phyloP scores from a whole-genome alignment of 2,888 invertebrate genomes.

The Phanerotoma sp. region DNA sequence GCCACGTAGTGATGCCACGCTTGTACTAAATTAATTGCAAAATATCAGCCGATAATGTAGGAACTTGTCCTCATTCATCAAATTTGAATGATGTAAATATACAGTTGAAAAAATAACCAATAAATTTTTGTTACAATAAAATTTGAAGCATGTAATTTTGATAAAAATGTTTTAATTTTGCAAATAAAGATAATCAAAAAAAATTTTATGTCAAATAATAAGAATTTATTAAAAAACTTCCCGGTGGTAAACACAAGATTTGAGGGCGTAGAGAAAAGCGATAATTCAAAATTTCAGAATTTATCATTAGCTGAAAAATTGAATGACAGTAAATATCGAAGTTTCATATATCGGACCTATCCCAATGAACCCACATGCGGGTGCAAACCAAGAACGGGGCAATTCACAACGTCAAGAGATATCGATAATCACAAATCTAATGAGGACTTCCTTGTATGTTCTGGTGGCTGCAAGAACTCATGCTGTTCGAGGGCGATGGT shows the following conservation, averaged over 20 bases:
- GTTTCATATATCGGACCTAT: slow-evolving; percentile 41
- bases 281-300: slow-evolving; percentile 39
- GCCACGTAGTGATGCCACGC: no score
- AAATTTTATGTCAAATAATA: background rate
- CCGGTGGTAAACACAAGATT: no score
- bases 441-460: slow-evolving; percentile 34
- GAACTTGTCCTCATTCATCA: background rate
- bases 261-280: slow-evolving; percentile 32
- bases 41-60: slow-evolving; percentile 1
- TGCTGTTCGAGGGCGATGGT: slow-evolving; percentile 40
- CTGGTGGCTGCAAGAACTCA: slow-evolving; percentile 36
- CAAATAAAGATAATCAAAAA: no score
- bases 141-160: background rate
- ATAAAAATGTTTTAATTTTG: no score
- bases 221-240: no score
- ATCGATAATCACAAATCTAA: slow-evolving; percentile 15
- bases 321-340: slow-evolving; percentile 43
- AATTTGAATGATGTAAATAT: no score
- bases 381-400: slow-evolving; percentile 29
- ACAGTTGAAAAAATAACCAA: no score
- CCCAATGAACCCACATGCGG: slow-evolving; percentile 44
- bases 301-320: slow-evolving; percentile 48
- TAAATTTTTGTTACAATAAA: no score
- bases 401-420: background rate
- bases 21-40: no score